phyloP scores from a whole-genome alignment of 2,797 vertebrate genomes.

The Acomys russatus region DNA sequence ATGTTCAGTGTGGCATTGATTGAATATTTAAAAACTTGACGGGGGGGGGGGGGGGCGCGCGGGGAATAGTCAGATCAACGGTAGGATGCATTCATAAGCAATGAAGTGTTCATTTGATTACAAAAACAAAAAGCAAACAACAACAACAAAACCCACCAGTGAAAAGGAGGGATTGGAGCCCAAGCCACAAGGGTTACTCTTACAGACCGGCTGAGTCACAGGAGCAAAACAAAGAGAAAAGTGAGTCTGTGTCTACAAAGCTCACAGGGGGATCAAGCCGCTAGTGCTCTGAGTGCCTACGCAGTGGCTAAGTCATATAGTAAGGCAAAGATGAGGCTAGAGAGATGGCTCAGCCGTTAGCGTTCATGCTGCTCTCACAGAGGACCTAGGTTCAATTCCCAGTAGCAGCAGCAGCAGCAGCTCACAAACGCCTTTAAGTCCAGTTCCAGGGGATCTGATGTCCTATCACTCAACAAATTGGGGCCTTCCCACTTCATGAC shows the following conservation, averaged over 20 bases:
- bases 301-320: background rate
- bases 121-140: background rate
- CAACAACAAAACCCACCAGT: background rate
- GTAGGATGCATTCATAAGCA: background rate
- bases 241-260: background rate
- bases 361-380: no score
- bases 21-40: slow-evolving; percentile 43
- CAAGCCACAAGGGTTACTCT: background rate
- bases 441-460: background rate
- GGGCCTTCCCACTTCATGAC: background rate
- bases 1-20: background rate
- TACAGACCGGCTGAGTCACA: background rate
- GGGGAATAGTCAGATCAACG: background rate
- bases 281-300: background rate
- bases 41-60: no score
- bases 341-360: background rate
- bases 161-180: background rate
- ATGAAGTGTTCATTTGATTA: background rate
- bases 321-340: background rate
- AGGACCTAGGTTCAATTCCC: no score
- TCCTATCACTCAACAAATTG: no score
- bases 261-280: background rate
- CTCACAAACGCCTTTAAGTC: background rate
- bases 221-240: slow-evolving; percentile 36
- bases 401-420: background rate